These are phyloP conservation scores for Eudemis profundana DNA, from an alignment of 2,888 invertebrate genomes.

Conservation along the genomic window DNA sequence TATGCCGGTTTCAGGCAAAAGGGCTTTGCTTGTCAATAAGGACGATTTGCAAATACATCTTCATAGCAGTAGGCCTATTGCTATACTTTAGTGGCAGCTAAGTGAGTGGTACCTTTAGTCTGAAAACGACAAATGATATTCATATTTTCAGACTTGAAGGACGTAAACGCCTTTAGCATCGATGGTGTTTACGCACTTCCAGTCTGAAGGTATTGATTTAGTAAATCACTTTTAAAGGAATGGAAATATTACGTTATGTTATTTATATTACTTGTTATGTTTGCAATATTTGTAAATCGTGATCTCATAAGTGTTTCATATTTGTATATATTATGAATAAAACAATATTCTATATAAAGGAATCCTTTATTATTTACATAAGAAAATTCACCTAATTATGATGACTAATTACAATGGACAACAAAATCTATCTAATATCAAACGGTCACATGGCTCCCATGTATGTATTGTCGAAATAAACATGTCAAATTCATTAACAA, in stretches of 20 bases:
- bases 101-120: no score
- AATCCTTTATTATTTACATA: conserved; percentile 84
- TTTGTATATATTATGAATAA: conserved; percentile 49
- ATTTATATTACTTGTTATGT: conserved; percentile 1
- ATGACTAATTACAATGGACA: conserved; percentile 81
- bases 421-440: conserved; percentile 80
- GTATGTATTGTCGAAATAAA: conserved; percentile 43
- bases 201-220: no score
- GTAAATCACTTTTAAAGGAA: neutral
- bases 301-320: conserved; percentile 42
- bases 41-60: no score
- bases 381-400: conserved; percentile 82
- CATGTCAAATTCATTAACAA: conserved; percentile 47
- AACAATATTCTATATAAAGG: conserved; percentile 71
- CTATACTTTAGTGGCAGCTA: no score
- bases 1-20: no score
- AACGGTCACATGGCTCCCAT: conserved; percentile 67
- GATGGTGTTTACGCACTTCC: no score
- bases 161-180: no score
- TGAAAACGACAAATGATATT: no score
- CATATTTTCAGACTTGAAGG: no score
- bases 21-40: no score
- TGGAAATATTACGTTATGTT: conserved; percentile 2
- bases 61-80: no score
- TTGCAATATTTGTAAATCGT: conserved; percentile 16